Base-by-base conservation (phyloP, 1,140 invertebrate species). In the Caenorhabditis tropicalis region DNA sequence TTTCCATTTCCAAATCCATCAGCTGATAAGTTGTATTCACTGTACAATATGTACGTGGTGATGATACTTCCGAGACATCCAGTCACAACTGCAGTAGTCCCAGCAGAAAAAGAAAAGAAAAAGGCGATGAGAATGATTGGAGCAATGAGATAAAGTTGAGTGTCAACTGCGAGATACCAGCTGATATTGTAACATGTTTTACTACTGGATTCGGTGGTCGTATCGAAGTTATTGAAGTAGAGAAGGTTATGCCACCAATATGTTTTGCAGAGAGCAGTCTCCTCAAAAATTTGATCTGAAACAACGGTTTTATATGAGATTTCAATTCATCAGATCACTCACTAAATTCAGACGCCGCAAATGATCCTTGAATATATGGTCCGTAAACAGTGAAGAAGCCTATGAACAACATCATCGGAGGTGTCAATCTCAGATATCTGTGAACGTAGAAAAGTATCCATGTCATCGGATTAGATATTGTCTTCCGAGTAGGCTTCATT, bases 151-250 rank as follows among this genome's bases (percentile, higher is more conserved):
- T 92, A 92, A 65, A 92, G 91, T 87, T 93, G 92, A 90, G 92
- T 92, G 84, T 93, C 92, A 53, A 92, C 92, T 16, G 92, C 90
- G 16, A 93, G 81, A 83, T 92, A 93, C 92, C 92, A 93, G 0
- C 91, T 89, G 89, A 36, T n/a, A 10, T 24, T 49, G 39, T 86
- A 86, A 43, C 85, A 86, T 0, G 53, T 56, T 2, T 56, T 56
- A 27, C 21, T 56, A 24, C 21, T 56, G 2, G 24, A 27, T 1
- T 56, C 21, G 7, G 21, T 10, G 24, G 24, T 29, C 9, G 24
- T 10, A 56, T 29, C 74, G 43, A 86, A 79, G 27, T 86, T 86
- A 46, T 83, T 83, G 31, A 86, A 39, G 70, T 86, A 86, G 56
- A 86, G 53, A 21, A 86, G 33, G 31, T 86, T 86, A 1, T 49